Percentiles rank a stretch among this genome's conserved stretches.
phyloP scores from a whole-genome alignment of 2,113 vertebrate genomes.

The Cheirogaleus medius region DNA sequence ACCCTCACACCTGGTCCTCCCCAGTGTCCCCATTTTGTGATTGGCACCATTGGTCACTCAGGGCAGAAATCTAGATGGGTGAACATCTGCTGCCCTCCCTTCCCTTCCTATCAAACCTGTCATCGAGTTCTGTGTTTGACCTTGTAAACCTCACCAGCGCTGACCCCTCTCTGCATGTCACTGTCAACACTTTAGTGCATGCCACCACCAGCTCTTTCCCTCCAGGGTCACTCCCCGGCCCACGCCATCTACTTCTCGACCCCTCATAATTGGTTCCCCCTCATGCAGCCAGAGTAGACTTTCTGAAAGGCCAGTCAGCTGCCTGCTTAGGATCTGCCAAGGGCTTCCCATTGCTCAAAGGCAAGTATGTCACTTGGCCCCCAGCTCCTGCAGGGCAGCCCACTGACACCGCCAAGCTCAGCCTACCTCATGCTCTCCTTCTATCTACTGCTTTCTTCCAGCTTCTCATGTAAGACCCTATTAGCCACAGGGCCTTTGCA shows the following conservation, averaged over 20 bases:
- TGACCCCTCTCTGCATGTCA: neutral
- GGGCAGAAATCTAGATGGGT: neutral
- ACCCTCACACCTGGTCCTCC: neutral
- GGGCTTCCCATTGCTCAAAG: neutral
- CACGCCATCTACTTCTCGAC: neutral
- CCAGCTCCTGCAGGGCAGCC: neutral
- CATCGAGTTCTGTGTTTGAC: neutral
- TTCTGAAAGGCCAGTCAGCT: neutral
- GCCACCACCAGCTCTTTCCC: neutral
- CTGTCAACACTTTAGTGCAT: too few species aligned
- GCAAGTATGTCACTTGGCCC: neutral
- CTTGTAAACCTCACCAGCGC: neutral
- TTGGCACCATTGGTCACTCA: neutral
- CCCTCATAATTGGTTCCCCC: neutral
- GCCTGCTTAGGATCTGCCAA: neutral
- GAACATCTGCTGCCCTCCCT: neutral
- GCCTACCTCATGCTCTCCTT: neutral
- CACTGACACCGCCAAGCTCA: neutral
- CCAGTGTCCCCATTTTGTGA: accelerated
- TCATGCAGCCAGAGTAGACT: neutral
- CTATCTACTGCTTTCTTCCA: neutral
- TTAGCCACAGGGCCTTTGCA: neutral
- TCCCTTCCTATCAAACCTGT: neutral
- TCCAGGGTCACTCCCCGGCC: neutral
- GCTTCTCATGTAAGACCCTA: neutral